phyloP scores from a whole-genome alignment of 1,140 invertebrate species.

The Hyles euphorbiae region DNA sequence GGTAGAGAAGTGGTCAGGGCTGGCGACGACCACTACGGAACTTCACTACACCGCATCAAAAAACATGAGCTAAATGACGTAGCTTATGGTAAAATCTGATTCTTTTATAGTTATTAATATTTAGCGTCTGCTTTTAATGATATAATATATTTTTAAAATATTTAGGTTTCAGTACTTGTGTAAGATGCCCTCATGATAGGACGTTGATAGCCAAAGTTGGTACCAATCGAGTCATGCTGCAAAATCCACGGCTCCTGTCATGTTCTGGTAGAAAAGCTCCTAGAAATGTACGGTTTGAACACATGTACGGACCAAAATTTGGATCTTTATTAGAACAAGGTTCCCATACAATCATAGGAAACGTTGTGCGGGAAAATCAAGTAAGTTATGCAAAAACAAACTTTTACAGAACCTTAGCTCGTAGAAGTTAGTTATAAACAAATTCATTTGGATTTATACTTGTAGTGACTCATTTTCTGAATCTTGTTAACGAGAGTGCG shows the following conservation, averaged over 20 bases:
- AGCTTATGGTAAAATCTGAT: not conserved
- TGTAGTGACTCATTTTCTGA: too few species aligned
- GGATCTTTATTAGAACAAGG: constrained; percentile 46
- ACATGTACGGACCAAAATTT: constrained; percentile 52
- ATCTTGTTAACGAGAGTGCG: too few species aligned
- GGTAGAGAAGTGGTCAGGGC: constrained; percentile 45
- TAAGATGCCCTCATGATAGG: constrained; percentile 53
- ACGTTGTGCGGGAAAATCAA: constrained; percentile 38
- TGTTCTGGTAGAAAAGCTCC: constrained; percentile 43
- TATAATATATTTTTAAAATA: too few species aligned
- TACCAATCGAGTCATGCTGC: constrained; percentile 39
- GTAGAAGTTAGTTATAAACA: too few species aligned
- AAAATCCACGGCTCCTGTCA: constrained; percentile 33
- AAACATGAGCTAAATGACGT: not conserved
- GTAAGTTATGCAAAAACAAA: constrained; percentile 26
- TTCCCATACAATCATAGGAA: constrained; percentile 42
- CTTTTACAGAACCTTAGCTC: too few species aligned
- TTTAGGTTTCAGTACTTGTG: constrained; percentile 27
- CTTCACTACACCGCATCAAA: too few species aligned
- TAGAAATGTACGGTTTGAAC: constrained; percentile 33
- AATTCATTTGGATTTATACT: too few species aligned
- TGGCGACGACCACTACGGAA: constrained; percentile 17
- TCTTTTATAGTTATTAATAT: not conserved
- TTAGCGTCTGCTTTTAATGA: not conserved
- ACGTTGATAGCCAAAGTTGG: constrained; percentile 52